phyloP scores from a whole-genome alignment of 2,888 invertebrate species.

The Masnerella sp. region DNA sequence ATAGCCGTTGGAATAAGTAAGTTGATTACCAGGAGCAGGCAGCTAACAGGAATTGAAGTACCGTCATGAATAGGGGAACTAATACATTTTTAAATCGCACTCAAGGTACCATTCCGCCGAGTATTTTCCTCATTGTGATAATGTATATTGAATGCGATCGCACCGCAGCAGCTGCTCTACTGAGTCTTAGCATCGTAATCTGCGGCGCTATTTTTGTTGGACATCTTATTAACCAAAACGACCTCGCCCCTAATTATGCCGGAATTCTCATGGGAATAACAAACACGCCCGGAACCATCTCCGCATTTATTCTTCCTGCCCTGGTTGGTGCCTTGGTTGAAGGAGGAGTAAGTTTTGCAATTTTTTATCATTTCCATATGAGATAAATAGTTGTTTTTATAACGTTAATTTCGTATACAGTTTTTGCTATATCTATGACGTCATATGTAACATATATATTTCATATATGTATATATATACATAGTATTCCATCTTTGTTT shows the following conservation, averaged over 20 bases:
- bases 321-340: constrained; percentile 70
- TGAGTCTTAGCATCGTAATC: constrained; percentile 69
- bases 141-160: constrained; percentile 71
- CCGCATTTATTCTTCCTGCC: constrained; percentile 72
- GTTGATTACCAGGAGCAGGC: constrained; percentile 33
- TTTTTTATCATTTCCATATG: too few species aligned
- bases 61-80: not conserved
- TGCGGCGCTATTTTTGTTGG: constrained; percentile 73
- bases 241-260: constrained; percentile 74
- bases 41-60: constrained; percentile 8
- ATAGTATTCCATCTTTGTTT: too few species aligned
- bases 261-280: constrained; percentile 76
- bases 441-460: too few species aligned
- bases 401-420: too few species aligned
- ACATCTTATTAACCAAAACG: constrained; percentile 74
- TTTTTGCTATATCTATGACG: too few species aligned
- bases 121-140: constrained; percentile 68
- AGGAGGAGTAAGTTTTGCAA: constrained; percentile 66
- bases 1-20: too few species aligned
- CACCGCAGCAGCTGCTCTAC: constrained; percentile 63
- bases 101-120: constrained; percentile 70
- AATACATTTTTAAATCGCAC: constrained; percentile 25
- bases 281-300: constrained; percentile 74
- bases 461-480: too few species aligned
- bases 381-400: too few species aligned